Evolutionary conservation across 2,797 vertebrate genomes (phyloP), one percentile per base, ranked within the genome.

Genomic region (Sebastes aleutianus): DNA sequence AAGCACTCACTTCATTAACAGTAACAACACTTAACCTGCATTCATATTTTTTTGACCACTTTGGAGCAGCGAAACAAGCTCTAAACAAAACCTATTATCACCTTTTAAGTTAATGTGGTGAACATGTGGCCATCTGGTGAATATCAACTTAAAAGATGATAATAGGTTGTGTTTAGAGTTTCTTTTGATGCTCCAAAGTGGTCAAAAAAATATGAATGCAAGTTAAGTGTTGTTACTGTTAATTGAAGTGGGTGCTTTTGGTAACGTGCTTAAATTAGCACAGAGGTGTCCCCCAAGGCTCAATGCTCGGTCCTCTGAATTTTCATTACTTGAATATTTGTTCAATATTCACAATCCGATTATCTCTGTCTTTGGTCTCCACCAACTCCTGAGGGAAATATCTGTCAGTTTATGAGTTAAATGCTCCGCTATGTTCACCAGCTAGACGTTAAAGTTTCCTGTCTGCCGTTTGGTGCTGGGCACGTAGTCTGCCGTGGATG

Each of bases 261-360:
- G 16, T 50, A 1, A 36, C 7, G 22, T 67, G 24, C 18, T 58
- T 14, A 9, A 54, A 31, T 36, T 39, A 32, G 31, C 63, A 56
- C 5, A 47, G 22, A n/a, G 65, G 76, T 26, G 70, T 73, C 10
- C 76, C 67, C 9, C 74, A 78, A 2, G 73, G 77, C 4, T 76
- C 58, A 27, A 9, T 75, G 14, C 57, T 68, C 1, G 53, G 20
- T n/a, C 58, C 31, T 22, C 63, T 50, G 18, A 57, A 61, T 64
- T 34, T 64, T 26, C 14, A 43, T 34, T 18, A 26, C 16, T 47
- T 50, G 31, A 4, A 1, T 3, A 36, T 36, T 12, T 36, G 43
- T 10, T 20, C 12, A 32, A 32, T 22, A 8, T 57, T 56, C 9
- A 47, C 16, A 18, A 47, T 47, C 16, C 43, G 14, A 47, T 16